Evolutionary conservation across 92 coral and sea anemone genomes (phyloP), one percentile per base, ranked within the genome.

Genomic region (Meandrina meandrites): DNA sequence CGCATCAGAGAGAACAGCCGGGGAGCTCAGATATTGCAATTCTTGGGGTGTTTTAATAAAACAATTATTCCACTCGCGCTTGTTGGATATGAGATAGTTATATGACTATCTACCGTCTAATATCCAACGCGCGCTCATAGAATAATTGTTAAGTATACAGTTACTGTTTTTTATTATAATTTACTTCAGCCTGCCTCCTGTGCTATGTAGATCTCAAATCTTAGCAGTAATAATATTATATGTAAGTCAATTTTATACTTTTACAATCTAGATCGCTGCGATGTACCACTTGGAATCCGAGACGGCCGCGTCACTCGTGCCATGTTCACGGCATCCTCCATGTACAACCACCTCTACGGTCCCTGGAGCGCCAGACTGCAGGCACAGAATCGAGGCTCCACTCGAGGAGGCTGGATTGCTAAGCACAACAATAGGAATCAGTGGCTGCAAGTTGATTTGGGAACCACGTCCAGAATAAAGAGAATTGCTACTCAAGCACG

Each of bases 361-460:
- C 94, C 94, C 24, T 92, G 94, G 94, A 75, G 90, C 57, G 91
- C 94, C 35, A 90, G 91, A 28, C 90, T 92, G 18, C 92, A 92
- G 75, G 92, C 82, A 32, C 86, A 86, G 69, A 90, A 86, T 88
- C 83, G 67, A 14, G 88, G 84, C 45, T 66, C 48, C 19, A 83
- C 50, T 1, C 60, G 86, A 64, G 96, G 92, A 70, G 94, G 90
- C 32, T 93, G 96, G 96, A 27, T 91, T 28, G 67, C 94, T 48
- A 73, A 71, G 58, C 27, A 51, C 70, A 76, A 69, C 15, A 91
- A 91, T 42, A 81, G 73, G 31, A 77, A 82, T 27, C 93, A 91
- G 84, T 93, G 92, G 92, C 50, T 91, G 27, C 94, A 93, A 68
- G 71, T 86, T 86, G 94, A 93, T 85, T 78, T 93, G 54, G 94